Evolutionary conservation across 1,140 invertebrate genomes (phyloP), one percentile per base, ranked within the genome.

Genomic region (Drosophila gunungcola): DNA sequence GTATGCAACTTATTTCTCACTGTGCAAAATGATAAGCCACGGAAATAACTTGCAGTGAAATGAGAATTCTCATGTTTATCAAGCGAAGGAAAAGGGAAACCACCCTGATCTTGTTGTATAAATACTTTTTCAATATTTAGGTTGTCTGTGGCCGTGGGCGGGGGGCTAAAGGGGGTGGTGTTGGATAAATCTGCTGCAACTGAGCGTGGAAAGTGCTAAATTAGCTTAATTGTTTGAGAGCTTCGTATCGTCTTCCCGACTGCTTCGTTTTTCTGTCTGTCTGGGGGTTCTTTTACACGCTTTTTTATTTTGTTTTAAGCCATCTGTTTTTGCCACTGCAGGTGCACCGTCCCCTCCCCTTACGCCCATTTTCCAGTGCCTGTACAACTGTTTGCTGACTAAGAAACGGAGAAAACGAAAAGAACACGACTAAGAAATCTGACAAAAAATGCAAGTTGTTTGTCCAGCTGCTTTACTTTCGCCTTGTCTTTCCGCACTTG

Each of bases 381-480:
- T 68, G 57, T 73, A 67, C 58, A 82, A 82, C 51, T n/a, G 16
- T n/a, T 46, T n/a, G 13, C 42, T 55, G 43, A 43, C 41, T 32
- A 3, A 13, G 46, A 51, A 51, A 51, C n/a, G 25, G 16, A 34
- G n/a, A 39, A 55, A 55, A 43, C 36, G 16, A 13, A 34, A 32
- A 43, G 48, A 55, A 54, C 7, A 32, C 4, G 36, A 29, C 48
- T 3, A 55, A 29, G 51, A 56, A 70, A 69, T 70, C 67, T 69
- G 42, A 56, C 56, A 73, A 53, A 73, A 73, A 62, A 73, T 53
- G 42, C 43, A 64, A 75, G 70, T 73, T 65, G 76, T 75, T 70
- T 75, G 57, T 65, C 57, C 80, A 82, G 80, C 75, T 82, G 80
- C 68, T 79, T 67, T 69, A 41, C 64, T 69, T 70, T 69, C 42